Percentiles rank a stretch among this genome's conserved stretches.
Evolutionary conservation across 1,140 invertebrate species (phyloP).

Genomic region (Apis dorsata): DNA sequence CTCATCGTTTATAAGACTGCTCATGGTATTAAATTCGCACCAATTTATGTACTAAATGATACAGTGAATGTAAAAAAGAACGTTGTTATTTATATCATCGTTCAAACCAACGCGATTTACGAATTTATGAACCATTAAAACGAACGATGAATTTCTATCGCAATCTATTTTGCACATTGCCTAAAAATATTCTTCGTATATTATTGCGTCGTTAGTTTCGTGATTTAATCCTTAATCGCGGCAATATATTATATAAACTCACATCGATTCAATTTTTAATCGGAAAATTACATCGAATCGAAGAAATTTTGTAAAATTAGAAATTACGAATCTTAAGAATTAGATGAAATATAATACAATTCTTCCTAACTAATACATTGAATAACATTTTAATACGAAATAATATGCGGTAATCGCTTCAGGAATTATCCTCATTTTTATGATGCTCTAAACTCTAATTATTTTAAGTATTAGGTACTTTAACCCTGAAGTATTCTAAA

Average conservation of each 20-base stretch:
- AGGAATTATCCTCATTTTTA: not conserved
- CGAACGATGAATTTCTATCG: not conserved
- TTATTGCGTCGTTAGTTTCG: not conserved
- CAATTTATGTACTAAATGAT: too few relatives aligned
- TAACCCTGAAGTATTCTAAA: not conserved
- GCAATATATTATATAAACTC: too few relatives aligned
- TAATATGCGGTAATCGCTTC: not conserved
- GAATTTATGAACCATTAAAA: not conserved
- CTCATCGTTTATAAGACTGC: not conserved
- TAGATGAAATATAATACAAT: too few relatives aligned
- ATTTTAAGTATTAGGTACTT: not conserved
- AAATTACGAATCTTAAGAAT: too few relatives aligned
- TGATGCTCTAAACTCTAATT: not conserved
- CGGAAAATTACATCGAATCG: too few relatives aligned
- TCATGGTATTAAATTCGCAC: not conserved
- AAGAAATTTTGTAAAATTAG: too few relatives aligned
- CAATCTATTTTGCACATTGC: not conserved
- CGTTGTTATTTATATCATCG: not conserved
- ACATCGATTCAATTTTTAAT: too few relatives aligned
- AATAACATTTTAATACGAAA: not conserved
- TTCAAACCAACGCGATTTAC: not conserved
- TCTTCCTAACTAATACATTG: not conserved
- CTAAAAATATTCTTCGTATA: not conserved
- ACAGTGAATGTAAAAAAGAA: not conserved
- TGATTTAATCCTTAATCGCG: too few relatives aligned